These are phyloP conservation scores for Leptocoma aspasia DNA, from an alignment of 2,113 vertebrate genomes.

Conservation along the genomic window DNA sequence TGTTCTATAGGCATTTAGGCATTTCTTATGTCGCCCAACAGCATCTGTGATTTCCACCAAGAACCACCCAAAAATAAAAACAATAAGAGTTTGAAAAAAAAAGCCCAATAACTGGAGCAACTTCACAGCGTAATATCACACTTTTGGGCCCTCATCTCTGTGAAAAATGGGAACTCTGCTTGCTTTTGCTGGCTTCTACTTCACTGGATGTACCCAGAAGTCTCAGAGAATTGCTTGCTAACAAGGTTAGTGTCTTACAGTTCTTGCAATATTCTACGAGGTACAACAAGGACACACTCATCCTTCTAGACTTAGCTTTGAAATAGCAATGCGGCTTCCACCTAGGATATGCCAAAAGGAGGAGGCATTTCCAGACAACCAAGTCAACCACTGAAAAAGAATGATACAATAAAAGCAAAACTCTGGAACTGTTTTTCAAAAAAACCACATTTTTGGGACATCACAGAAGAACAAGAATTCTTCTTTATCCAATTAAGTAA, in stretches of 20 bases:
- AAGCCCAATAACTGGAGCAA: rapidly evolving
- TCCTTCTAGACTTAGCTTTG: neutral
- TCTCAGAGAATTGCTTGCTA: neutral
- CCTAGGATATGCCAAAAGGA: neutral
- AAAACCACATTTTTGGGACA: neutral
- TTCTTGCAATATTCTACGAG: neutral
- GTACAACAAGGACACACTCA: neutral
- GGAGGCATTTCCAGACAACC: neutral
- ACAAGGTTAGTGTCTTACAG: neutral
- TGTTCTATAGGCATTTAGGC: neutral
- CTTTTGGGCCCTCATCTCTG: neutral
- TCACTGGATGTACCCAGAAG: neutral
- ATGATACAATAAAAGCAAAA: neutral
- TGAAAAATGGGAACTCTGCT: neutral
- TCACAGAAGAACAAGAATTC: neutral
- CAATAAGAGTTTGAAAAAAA: neutral
- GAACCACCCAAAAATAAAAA: neutral
- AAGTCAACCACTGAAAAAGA: neutral
- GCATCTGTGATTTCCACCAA: neutral
- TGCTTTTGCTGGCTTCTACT: neutral
- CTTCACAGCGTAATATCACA: neutral
- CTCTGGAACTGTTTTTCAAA: neutral
- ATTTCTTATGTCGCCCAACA: neutral
- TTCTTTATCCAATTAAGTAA: neutral
- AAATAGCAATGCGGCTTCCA: neutral